These are phyloP conservation scores for Metopolophium dirhodum DNA, from an alignment of 1,140 invertebrate genomes.

Conservation along the genomic window DNA sequence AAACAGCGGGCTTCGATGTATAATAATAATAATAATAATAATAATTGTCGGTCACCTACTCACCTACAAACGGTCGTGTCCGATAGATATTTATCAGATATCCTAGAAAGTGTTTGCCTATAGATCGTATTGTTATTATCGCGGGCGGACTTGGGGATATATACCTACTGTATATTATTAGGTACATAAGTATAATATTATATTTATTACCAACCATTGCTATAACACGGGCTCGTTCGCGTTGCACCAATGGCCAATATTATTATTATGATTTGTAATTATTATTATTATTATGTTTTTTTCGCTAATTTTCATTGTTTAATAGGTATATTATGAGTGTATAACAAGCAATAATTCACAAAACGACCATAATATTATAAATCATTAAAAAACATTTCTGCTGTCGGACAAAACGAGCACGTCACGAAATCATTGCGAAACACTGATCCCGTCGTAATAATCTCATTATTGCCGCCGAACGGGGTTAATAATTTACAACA, in stretches of 20 bases:
- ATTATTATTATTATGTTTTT: background rate
- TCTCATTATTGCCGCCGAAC: slow-evolving; percentile 7
- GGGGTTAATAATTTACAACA: slow-evolving; percentile 19
- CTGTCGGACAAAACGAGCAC: background rate
- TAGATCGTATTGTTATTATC: background rate
- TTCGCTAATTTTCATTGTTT: background rate
- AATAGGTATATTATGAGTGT: background rate
- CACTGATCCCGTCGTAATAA: slow-evolving; percentile 13
- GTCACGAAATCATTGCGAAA: slow-evolving; percentile 35
- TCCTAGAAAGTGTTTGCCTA: background rate
- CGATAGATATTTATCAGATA: slow-evolving; percentile 20
- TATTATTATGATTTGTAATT: slow-evolving; percentile 13
- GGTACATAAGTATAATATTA: background rate
- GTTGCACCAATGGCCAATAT: background rate
- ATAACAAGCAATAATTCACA: background rate
- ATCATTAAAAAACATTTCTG: slow-evolving; percentile 22
- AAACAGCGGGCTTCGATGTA: background rate
- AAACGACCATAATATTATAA: slow-evolving; percentile 29
- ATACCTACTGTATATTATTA: background rate
- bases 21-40: too few species aligned
- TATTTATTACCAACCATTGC: background rate
- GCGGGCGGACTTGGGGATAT: background rate
- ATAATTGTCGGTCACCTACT: slow-evolving; percentile 33
- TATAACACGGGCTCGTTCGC: background rate
- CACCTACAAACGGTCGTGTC: slow-evolving; percentile 27